A percentile compares a stretch with the other conserved stretches of the same genome.
Evolutionary conservation across 2,888 invertebrate genomes (phyloP).

Genomic region (Rhagonycha fulva): DNA sequence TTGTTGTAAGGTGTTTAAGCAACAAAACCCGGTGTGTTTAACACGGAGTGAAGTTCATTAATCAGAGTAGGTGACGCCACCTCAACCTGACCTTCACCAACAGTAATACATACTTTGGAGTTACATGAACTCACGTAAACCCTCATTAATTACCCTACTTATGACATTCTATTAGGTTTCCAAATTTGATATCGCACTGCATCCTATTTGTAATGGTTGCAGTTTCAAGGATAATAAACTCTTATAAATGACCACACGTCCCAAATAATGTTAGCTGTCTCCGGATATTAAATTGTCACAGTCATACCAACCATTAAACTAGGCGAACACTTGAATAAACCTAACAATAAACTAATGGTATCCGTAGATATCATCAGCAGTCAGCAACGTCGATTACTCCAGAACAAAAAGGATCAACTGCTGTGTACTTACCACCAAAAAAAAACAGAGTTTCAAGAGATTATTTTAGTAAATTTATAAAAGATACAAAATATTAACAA

Average conservation of each 20-base stretch:
- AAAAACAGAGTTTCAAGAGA: constrained; percentile 9
- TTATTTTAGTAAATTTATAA: constrained; percentile 7
- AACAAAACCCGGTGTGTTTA: constrained; percentile 52
- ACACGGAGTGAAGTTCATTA: constrained; percentile 53
- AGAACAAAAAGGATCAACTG: not conserved
- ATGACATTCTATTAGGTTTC: constrained; percentile 43
- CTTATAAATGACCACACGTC: constrained; percentile 13
- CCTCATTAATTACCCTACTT: constrained; percentile 44
- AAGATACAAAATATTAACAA: constrained; percentile 28
- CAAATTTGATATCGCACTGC: constrained; percentile 31
- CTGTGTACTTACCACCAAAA: not conserved
- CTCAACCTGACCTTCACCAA: constrained; percentile 34
- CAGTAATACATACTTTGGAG: constrained; percentile 19
- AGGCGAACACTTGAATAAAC: not conserved
- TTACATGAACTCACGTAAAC: constrained; percentile 28
- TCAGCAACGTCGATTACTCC: not conserved
- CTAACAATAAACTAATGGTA: not conserved
- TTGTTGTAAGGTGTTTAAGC: constrained; percentile 50
- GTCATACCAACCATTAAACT: constrained; percentile 2
- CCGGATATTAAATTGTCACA: constrained; percentile 19
- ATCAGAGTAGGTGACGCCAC: constrained; percentile 49
- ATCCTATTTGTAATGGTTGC: constrained; percentile 16
- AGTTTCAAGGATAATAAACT: constrained; percentile 17
- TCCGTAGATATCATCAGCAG: not conserved
- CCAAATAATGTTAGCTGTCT: constrained; percentile 3